A percentile compares a stretch with the other conserved stretches of the same genome.
Conservation (phyloP, 2,797 vertebrate genomes). For the Pampus argenteus region DNA sequence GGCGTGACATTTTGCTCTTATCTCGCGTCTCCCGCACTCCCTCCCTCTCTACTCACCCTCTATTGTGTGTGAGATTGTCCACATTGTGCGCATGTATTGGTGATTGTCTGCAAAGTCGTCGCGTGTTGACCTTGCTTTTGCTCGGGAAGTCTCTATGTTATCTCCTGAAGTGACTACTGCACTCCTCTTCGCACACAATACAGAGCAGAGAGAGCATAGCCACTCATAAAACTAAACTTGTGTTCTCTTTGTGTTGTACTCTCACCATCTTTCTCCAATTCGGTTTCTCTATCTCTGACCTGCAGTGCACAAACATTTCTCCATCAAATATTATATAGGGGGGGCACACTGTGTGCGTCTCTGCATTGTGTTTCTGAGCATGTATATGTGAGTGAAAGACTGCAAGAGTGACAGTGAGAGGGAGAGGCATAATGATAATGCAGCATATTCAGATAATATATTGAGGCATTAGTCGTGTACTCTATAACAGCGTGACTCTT, state of each 20-base stretch:
- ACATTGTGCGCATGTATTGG: constrained; percentile 57
- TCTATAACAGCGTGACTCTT: constrained; percentile 73
- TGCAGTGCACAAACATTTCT: constrained; percentile 45
- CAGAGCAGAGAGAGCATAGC: constrained; percentile 5
- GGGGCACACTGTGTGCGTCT: constrained; percentile 12
- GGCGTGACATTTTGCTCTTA: constrained; percentile 66
- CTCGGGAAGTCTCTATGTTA: constrained; percentile 62
- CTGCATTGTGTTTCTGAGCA: constrained; percentile 23
- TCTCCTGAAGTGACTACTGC: constrained; percentile 46
- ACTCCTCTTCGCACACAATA: constrained; percentile 41
- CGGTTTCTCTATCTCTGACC: constrained; percentile 40
- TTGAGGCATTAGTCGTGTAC: constrained; percentile 77
- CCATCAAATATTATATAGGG: constrained; percentile 29
- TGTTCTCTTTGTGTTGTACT: constrained; percentile 6
- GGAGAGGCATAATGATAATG: constrained; percentile 71
- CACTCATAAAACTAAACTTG: constrained; percentile 11
- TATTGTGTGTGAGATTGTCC: constrained; percentile 61
- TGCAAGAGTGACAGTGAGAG: constrained; percentile 40
- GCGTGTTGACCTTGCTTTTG: constrained; percentile 69
- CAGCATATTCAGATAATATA: constrained; percentile 77
- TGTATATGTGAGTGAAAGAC: constrained; percentile 43
- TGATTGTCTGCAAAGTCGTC: constrained; percentile 28
- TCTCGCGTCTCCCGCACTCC: constrained; percentile 41
- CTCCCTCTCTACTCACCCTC: constrained; percentile 42
- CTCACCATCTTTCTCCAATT: constrained; percentile 22